Percentiles rank a stretch among this genome's conserved stretches.
Conservation (phyloP, 2,888 invertebrate genomes). For the Drosophila demipolita region DNA sequence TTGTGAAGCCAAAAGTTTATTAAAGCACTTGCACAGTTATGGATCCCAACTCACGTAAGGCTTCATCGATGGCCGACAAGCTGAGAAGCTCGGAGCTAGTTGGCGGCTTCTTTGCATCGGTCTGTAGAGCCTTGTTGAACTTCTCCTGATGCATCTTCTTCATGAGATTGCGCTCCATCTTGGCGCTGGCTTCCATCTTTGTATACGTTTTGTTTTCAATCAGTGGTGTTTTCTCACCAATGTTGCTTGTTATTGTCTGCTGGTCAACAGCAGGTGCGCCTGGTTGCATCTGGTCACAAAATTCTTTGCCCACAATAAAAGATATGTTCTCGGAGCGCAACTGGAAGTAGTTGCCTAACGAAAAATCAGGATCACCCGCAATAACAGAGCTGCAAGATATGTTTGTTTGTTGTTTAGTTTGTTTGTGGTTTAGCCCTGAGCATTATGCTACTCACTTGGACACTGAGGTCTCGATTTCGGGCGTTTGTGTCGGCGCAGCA, state of each 20-base stretch:
- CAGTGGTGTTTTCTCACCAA: conserved; percentile 67
- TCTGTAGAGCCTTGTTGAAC: conserved; percentile 60
- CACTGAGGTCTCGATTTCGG: conserved; percentile 61
- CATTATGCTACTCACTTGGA: conserved; percentile 62
- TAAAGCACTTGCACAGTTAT: not conserved
- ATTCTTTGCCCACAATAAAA: conserved; percentile 69
- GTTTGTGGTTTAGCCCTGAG: too few relatives aligned
- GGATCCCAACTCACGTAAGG: conserved; percentile 71
- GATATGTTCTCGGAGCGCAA: conserved; percentile 82
- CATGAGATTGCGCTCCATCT: conserved; percentile 52
- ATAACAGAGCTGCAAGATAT: conserved; percentile 69
- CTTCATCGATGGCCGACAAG: conserved; percentile 82
- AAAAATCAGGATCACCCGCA: conserved; percentile 79
- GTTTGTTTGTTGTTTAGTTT: not conserved
- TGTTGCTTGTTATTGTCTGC: conserved; percentile 16
- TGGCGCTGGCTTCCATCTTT: conserved; percentile 68
- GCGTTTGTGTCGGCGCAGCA: conserved; percentile 26
- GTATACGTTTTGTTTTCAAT: conserved; percentile 81
- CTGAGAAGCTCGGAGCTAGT: conserved; percentile 80
- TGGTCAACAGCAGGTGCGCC: conserved; percentile 64
- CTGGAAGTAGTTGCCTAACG: conserved; percentile 82
- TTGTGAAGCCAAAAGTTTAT: not conserved
- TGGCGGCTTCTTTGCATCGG: conserved; percentile 36
- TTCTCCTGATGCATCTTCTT: conserved; percentile 69
- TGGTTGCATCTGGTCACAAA: conserved; percentile 64